Evolutionary conservation across 2,113 vertebrate species (phyloP), one percentile per base, ranked within the genome.

Genomic region (Acinonyx jubatus): DNA sequence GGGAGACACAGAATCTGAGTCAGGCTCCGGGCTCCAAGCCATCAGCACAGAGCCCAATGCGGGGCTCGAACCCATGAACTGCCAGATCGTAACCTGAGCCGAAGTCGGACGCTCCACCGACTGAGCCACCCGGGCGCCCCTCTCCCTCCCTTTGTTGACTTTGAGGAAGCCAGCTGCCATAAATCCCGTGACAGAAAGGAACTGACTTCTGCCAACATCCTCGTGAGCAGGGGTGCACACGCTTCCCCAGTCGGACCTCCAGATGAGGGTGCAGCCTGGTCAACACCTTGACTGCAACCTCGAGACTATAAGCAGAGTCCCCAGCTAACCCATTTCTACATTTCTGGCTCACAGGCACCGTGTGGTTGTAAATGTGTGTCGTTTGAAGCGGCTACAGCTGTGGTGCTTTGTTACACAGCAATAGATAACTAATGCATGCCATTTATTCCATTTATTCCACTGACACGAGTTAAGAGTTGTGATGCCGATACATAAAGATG

Each of bases 171-270:
- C 4, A 12, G 57, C 18, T n/a, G 25, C 48, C 18, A 0, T 0
- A 15, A 9, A 45, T 15, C 73, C 52, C 52, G 7, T 31, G n/a
- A 38, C 19, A 0, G 1, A 38, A 61, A 36, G 33, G 9, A 85
- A 33, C 0, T 8, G 25, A 18, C 2, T 19, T 0, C 11, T 16
- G 33, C 29, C 50, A 38, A 0, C 33, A 10, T 38, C 29, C 10
- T 5, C 0, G 6, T 9, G 18, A 71, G 25, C 13, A 48, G 61
- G 63, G 38, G 1, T 14, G 0, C 27, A 5, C 14, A 9, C 0
- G 0, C n/a, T 38, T 79, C 73, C n/a, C 21, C 27, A 6, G 0
- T 6, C 15, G 16, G 76, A 4, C 50, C 50, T 38, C 38, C 4
- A 19, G 38, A 2, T 38, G 38, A 38, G 50, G 23, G 19, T 4